Evolutionary conservation across 1,140 invertebrate genomes (phyloP), one percentile per base, ranked within the genome.

Genomic region (Oreohelix idahoensis): DNA sequence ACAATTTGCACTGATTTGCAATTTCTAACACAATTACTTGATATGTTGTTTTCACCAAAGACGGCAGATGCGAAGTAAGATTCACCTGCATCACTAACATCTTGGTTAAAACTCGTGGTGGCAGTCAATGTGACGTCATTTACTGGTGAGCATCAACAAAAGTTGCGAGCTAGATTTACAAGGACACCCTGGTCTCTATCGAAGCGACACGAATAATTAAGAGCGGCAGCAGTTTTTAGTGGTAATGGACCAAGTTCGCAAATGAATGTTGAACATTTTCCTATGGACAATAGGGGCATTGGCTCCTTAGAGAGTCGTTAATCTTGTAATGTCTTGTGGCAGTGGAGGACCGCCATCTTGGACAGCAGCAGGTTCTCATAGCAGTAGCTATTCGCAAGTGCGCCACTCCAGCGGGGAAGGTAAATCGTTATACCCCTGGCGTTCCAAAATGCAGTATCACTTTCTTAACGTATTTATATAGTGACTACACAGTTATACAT

Each of bases 301-400:
- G 0, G 80, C 80, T 71, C 80, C 80, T 8, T 74, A 36, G 49
- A 74, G 38, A 82, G n/a, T 51, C 20, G 35, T 32, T 82, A 58
- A 74, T 45, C 69, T 36, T 75, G 83, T 58, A 78, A 86, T 86
- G 85, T 86, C 83, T 81, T 83, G 85, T 81, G 80, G 82, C 83
- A 87, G 88, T 79, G 84, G 85, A 79, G 84, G 85, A 86, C 88
- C 86, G 88, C 88, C 88, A 89, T 89, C 88, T 89, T 89, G 88
- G 85, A 87, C 85, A 84, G 70, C 82, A 83, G 82, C 71, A 76
- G 71, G 81, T 42, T 83, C 81, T 83, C 81, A 75, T 23, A 80
- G 84, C 87, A 84, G 83, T 32, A 80, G 84, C 87, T 73, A 83
- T 82, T 82, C 81, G 79, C 84, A 87, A 85, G 73, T 87, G 78